phyloP scores from a whole-genome alignment of 2,888 invertebrate genomes.

The Drosophila merina region DNA sequence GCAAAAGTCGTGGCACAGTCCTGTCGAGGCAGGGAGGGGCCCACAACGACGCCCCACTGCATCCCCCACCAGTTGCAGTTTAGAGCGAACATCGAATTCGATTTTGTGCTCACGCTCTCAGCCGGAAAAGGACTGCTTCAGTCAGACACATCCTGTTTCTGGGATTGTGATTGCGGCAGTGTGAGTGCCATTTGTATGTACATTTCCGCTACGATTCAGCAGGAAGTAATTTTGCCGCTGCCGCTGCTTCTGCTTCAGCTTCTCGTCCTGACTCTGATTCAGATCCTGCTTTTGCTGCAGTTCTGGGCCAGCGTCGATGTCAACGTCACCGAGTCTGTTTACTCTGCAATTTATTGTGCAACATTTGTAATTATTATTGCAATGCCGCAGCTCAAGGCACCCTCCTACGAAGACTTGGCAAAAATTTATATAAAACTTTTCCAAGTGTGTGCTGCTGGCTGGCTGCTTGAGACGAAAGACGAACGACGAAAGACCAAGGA shows the following conservation, averaged over 20 bases:
- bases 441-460: slow-evolving; percentile 62
- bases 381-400: slow-evolving; percentile 54
- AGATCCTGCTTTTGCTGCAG: not conserved
- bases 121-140: slow-evolving; percentile 44
- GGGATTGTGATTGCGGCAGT: slow-evolving; percentile 37
- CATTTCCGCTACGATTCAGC: slow-evolving; percentile 76
- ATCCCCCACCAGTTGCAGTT: slow-evolving; percentile 10
- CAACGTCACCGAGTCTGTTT: slow-evolving; percentile 66
- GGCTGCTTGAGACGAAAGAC: slow-evolving; percentile 67
- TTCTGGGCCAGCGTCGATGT: slow-evolving; percentile 18
- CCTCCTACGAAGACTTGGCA: slow-evolving; percentile 39
- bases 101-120: slow-evolving; percentile 41
- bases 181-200: slow-evolving; percentile 67
- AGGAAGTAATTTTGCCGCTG: slow-evolving; percentile 79
- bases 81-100: slow-evolving; percentile 20
- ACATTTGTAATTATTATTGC: slow-evolving; percentile 80
- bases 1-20: slow-evolving; percentile 16
- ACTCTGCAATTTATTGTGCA: slow-evolving; percentile 80
- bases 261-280: slow-evolving; percentile 15
- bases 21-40: not conserved
- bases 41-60: slow-evolving; percentile 1
- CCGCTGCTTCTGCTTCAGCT: slow-evolving; percentile 26
- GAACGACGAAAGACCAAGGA: slow-evolving; percentile 13
- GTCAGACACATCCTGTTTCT: slow-evolving; percentile 40
- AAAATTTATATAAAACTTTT: slow-evolving; percentile 57